Evolutionary conservation across 2,113 vertebrate species (phyloP).

Genomic region (Gnathonemus echidnorhynchus): DNA sequence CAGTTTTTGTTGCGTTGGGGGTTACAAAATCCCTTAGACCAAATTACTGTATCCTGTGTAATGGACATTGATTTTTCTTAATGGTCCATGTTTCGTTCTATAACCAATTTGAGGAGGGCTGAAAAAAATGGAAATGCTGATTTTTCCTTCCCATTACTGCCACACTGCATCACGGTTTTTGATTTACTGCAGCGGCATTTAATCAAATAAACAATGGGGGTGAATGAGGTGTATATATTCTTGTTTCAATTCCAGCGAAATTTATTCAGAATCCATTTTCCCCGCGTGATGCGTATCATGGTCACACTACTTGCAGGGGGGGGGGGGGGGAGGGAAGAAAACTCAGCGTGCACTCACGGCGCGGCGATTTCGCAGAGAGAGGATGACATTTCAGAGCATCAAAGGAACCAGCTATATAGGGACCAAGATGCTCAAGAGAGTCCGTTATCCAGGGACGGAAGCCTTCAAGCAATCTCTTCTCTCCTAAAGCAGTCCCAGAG

Average conservation of each 20-base stretch:
- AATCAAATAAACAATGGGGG: background rate
- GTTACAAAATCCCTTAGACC: constrained; percentile 3
- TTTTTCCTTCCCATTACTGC: background rate
- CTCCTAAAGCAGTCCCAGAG: background rate
- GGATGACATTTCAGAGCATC: background rate
- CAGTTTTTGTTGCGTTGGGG: background rate
- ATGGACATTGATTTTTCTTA: constrained; percentile 2
- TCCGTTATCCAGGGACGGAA: background rate
- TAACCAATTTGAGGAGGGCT: background rate
- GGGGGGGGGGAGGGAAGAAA: too few relatives aligned
- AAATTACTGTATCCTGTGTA: constrained; percentile 10
- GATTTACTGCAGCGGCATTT: background rate
- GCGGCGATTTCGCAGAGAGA: too few relatives aligned
- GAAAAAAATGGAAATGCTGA: background rate
- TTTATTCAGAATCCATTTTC: background rate
- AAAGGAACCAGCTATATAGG: background rate
- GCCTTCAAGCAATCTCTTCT: background rate
- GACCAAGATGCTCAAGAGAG: background rate
- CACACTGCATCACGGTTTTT: background rate
- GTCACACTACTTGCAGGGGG: background rate
- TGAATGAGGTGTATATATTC: background rate
- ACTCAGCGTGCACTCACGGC: background rate
- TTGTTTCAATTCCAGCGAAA: background rate
- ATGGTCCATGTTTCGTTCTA: background rate
- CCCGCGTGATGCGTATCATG: too few relatives aligned